phyloP scores from a whole-genome alignment of 2,888 invertebrate species.

The Dastarcus helophoroides region DNA sequence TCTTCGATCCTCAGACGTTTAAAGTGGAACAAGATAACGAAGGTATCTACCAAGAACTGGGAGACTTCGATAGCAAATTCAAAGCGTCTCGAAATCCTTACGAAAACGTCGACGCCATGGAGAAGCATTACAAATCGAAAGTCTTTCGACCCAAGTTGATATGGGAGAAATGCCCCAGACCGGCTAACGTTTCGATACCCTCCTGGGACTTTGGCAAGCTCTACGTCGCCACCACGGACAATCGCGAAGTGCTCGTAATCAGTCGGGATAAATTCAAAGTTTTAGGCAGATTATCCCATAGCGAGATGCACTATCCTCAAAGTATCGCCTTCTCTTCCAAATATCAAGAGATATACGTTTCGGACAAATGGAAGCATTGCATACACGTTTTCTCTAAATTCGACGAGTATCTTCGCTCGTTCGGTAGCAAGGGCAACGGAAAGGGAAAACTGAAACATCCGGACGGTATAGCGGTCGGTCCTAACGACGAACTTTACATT shows the following conservation, averaged over 20 bases:
- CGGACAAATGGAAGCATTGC: slow-evolving; percentile 60
- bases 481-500: slow-evolving; percentile 50
- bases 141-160: slow-evolving; percentile 44
- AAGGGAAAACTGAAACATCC: slow-evolving; percentile 56
- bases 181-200: slow-evolving; percentile 55
- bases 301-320: slow-evolving; percentile 50
- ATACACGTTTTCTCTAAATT: slow-evolving; percentile 55
- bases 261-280: slow-evolving; percentile 35
- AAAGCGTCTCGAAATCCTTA: too few relatives aligned
- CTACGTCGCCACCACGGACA: slow-evolving; percentile 50
- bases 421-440: slow-evolving; percentile 55
- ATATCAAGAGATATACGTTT: slow-evolving; percentile 46
- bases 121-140: slow-evolving; percentile 42
- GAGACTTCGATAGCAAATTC: too few relatives aligned
- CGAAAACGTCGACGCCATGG: slow-evolving; percentile 40
- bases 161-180: slow-evolving; percentile 49
- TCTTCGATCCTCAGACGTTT: slow-evolving; percentile 47
- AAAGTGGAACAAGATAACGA: slow-evolving; percentile 39
- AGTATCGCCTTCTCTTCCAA: slow-evolving; percentile 48
- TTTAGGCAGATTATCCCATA: slow-evolving; percentile 40
- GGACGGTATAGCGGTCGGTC: slow-evolving; percentile 56
- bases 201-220: slow-evolving; percentile 52
- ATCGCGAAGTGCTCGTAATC: slow-evolving; percentile 25
- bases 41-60: slow-evolving; percentile 41
- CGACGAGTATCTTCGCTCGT: slow-evolving; percentile 45